Percentiles rank a stretch among this genome's conserved stretches.
Conservation (phyloP, 2,888 invertebrate genomes). For the Tupiocoris notatus region DNA sequence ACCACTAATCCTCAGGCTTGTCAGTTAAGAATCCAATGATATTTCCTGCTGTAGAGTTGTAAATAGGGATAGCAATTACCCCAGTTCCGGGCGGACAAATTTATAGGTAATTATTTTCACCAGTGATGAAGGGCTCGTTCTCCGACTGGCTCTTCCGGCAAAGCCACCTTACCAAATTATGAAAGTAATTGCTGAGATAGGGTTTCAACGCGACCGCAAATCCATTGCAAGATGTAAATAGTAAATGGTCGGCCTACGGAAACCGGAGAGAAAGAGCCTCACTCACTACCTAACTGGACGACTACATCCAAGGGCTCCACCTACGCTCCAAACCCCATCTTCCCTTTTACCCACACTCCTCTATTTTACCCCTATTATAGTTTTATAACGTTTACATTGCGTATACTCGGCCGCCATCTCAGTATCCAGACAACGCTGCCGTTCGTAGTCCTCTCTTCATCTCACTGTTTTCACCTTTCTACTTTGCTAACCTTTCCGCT, state of each 20-base stretch:
- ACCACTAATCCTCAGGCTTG: slow-evolving; percentile 2
- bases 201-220: slow-evolving; percentile 44
- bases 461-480: slow-evolving; percentile 37
- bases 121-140: slow-evolving; percentile 23
- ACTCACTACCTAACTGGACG: not conserved
- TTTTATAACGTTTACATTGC: slow-evolving; percentile 43
- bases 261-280: slow-evolving; percentile 5
- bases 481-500: slow-evolving; percentile 39
- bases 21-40: slow-evolving; percentile 38
- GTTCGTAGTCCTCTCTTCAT: slow-evolving; percentile 15
- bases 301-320: not conserved
- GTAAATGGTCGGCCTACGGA: slow-evolving; percentile 39
- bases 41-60: slow-evolving; percentile 26
- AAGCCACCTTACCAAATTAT: slow-evolving; percentile 41
- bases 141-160: slow-evolving; percentile 1
- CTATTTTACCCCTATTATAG: slow-evolving; percentile 36
- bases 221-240: slow-evolving; percentile 42
- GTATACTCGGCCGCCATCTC: slow-evolving; percentile 19
- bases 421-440: slow-evolving; percentile 10
- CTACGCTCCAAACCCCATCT: not conserved
- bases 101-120: slow-evolving; percentile 46
- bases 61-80: slow-evolving; percentile 42
- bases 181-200: slow-evolving; percentile 44
- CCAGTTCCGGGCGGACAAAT: slow-evolving; percentile 36
- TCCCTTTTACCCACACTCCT: not conserved